A percentile compares a stretch with the other conserved stretches of the same genome.
Evolutionary conservation across 2,888 invertebrate species (phyloP).

Genomic region (Thysanoteuthis rhombus): DNA sequence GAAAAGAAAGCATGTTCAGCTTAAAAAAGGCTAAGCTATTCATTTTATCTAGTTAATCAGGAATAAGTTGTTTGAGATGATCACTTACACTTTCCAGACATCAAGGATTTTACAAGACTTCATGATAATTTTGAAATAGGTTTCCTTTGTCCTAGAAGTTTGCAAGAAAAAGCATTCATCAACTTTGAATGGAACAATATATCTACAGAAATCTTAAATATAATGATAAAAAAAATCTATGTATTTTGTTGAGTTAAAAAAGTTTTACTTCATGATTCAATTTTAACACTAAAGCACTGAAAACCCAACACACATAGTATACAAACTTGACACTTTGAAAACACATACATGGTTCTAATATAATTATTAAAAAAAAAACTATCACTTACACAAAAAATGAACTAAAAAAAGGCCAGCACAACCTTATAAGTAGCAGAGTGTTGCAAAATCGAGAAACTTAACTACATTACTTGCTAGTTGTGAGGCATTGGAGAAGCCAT

Average conservation of each 20-base stretch:
- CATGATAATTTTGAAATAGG: too few species aligned
- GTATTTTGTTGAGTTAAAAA: too few species aligned
- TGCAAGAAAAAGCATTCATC: not conserved
- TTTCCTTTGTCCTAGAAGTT: too few species aligned
- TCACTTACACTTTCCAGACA: too few species aligned
- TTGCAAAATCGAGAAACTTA: not conserved
- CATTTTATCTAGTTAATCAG: too few species aligned
- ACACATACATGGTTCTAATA: not conserved
- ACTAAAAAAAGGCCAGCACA: not conserved
- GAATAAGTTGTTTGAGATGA: too few species aligned
- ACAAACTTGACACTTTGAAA: not conserved
- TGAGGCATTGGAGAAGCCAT: not conserved
- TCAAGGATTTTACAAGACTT: too few species aligned
- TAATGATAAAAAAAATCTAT: not conserved
- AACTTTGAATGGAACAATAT: not conserved
- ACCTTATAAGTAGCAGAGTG: not conserved
- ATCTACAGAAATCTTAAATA: not conserved
- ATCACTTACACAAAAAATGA: not conserved
- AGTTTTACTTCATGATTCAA: not conserved
- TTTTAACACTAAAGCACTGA: not conserved
- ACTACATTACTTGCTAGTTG: not conserved
- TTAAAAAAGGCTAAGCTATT: not conserved
- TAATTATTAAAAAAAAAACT: not conserved
- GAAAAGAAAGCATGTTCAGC: not conserved
- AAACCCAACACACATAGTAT: not conserved